A percentile compares a stretch with the other conserved stretches of the same genome.
phyloP scores from a whole-genome alignment of 2,797 vertebrate species.

The Podarcis lilfordi region DNA sequence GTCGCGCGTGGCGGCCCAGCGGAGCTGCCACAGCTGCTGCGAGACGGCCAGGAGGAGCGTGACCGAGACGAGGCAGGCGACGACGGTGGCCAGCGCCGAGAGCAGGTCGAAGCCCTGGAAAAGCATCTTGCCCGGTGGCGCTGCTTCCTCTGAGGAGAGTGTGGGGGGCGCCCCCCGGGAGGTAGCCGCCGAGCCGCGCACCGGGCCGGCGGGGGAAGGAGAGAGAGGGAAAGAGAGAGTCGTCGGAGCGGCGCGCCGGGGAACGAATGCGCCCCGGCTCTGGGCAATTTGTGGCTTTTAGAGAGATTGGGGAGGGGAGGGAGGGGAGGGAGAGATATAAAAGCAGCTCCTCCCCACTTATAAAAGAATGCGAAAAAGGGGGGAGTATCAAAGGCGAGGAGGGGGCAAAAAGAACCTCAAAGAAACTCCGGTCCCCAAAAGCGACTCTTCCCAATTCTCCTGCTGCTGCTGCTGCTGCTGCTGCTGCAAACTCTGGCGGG shows the following conservation, averaged over 20 bases:
- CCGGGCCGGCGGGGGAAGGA: background rate
- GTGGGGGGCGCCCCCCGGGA: background rate
- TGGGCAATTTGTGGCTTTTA: background rate
- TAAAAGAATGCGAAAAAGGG: background rate
- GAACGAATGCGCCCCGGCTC: background rate
- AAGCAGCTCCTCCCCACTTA: slow-evolving; percentile 2
- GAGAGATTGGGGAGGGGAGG: background rate
- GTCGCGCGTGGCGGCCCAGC: slow-evolving; percentile 95
- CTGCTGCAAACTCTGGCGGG: background rate
- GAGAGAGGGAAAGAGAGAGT: background rate
- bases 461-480: background rate
- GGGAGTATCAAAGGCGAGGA: background rate
- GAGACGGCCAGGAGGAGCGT: slow-evolving; percentile 92
- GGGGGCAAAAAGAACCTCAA: background rate
- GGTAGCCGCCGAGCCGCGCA: background rate
- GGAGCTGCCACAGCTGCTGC: slow-evolving; percentile 96
- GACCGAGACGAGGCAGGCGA: slow-evolving; percentile 93
- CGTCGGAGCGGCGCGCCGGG: background rate
- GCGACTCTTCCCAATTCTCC: background rate
- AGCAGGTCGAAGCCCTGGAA: slow-evolving; percentile 93
- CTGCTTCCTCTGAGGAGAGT: background rate
- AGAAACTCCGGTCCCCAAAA: background rate
- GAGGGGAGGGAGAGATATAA: background rate
- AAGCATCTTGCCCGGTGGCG: slow-evolving; percentile 82
- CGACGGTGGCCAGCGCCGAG: slow-evolving; percentile 93